These are phyloP conservation scores for Triops longicaudatus DNA, from an alignment of 1,140 invertebrate genomes.

Conservation along the genomic window DNA sequence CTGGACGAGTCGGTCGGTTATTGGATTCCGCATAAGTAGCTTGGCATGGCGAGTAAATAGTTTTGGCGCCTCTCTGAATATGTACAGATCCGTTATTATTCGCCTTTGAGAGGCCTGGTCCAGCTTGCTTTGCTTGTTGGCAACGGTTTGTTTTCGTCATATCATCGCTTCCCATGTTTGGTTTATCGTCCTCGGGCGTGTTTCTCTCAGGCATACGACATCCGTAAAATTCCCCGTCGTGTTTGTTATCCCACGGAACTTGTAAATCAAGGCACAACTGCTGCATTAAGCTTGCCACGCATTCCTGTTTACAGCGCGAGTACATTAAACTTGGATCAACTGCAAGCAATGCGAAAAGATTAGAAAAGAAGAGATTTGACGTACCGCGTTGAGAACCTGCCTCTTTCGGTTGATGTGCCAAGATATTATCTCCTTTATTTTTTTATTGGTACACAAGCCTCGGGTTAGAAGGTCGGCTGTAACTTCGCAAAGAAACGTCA, in stretches of 20 bases:
- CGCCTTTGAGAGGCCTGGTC: neutral
- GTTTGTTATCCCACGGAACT: neutral
- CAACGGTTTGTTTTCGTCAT: neutral
- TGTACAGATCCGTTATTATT: neutral
- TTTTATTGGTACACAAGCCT: neutral
- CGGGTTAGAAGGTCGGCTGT: neutral
- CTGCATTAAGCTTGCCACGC: constrained; percentile 11
- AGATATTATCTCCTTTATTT: neutral
- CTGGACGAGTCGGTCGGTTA: neutral
- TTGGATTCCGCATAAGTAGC: neutral
- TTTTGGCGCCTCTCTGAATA: neutral
- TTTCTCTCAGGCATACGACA: neutral
- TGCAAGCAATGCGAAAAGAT: neutral
- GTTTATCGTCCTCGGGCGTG: neutral
- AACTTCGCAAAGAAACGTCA: neutral
- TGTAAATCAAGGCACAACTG: constrained; percentile 12
- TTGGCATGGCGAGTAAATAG: neutral
- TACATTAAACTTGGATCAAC: neutral
- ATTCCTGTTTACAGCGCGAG: neutral
- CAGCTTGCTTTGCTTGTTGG: neutral
- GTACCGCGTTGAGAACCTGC: neutral
- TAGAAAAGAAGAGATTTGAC: neutral
- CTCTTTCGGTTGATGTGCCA: constrained; percentile 1
- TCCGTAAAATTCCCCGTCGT: constrained; percentile 8
- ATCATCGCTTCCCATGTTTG: neutral